Evolutionary conservation across 2,113 vertebrate genomes (phyloP), one percentile per base, ranked within the genome.

Genomic region (Sinocyclocheilus grahami): DNA sequence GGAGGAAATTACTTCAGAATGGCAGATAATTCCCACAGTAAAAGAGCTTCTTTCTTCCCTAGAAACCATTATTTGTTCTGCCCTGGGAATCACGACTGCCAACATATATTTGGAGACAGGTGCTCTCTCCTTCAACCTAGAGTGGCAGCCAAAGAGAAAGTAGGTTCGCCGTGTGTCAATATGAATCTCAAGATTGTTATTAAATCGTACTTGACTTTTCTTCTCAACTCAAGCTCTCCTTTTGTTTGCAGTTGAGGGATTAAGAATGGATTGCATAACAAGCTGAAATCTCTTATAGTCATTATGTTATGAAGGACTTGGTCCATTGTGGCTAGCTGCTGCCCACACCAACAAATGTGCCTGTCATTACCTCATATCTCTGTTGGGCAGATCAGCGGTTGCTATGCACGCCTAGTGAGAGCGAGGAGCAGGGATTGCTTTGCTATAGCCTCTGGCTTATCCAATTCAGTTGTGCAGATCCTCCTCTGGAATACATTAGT

Each of bases 1-100:
- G 74, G 75, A 78, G 88, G 82, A 92, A 93, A 93, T 94, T 89
- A 93, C 90, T 93, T 75, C 87, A 90, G 94, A 94, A 95, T 93
- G 90, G 92, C 85, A 89, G 92, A 84, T 92, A 91, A 93, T 93
- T 89, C 86, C 69, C 91, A 93, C 91, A 91, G 86, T 82, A 91
- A 89, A 42, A 63, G 88, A 55, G 74, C 85, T 89, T 81, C 86
- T 86, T 85, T 86, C 82, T 71, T 76, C 67, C 13, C 48, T 79
- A 51, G 46, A 69, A n/a, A 77, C 37, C 79, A n/a, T 51, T 82
- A 39, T 69, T 83, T 89, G 60, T 84, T 78, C 42, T 67, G 46
- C 62, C 39, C 39, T 55, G 76, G 60, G 48, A 86, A 22, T 58
- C 18, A 74, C 39, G 51, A 42, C 51, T 7, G 48, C 39, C 18